Base-by-base conservation (phyloP, 2,888 invertebrate genomes). In the Dinocampus coccinellae region DNA sequence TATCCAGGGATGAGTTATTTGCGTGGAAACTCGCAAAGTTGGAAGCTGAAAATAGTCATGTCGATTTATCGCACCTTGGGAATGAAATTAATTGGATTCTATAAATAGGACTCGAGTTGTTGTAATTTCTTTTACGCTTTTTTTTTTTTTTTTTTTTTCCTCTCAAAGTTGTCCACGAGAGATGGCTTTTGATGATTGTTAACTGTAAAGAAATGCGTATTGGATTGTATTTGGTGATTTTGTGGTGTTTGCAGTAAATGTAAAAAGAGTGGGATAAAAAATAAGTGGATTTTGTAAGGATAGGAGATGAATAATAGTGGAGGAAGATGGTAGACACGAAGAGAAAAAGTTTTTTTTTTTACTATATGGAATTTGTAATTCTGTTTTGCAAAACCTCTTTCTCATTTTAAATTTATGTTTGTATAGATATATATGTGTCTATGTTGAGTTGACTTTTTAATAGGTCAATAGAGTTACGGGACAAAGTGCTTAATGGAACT, bases 401-500 rank as follows among this genome's bases (percentile, higher is more conserved):
- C 16, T 22, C 6, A 4, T 1, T n/a, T n/a, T 47, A 29, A 29
- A 29, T 29, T 3, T n/a, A 47, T n/a, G 6, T 4, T 20, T 20
- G 4, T 16, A 47, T 39, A 3, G 2, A 60, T 13, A 2, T 34
- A 24, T 42, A 60, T 47, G 60, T 42, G 22, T 29, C 11, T 33
- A 34, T 60, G 61, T 53, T 29, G 34, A n/a, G 20, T n/a, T 3
- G 65, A 63, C 22, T 57, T 67, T 71, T 77, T 76, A 76, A 76
- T 76, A 75, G 78, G 77, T 75, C 76, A 76, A 74, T 67, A 70
- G 73, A 66, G 69, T 74, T 76, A 72, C 72, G 72, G 70, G 66
- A 69, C 72, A 75, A 73, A 76, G 62, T 53, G 74, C 75, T 77
- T 77, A 76, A 77, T 77, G 76, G 77, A 77, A 75, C 76, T 75